Evolutionary conservation across 2,797 vertebrate species (phyloP).

Genomic region (Pseudopleuronectes americanus): DNA sequence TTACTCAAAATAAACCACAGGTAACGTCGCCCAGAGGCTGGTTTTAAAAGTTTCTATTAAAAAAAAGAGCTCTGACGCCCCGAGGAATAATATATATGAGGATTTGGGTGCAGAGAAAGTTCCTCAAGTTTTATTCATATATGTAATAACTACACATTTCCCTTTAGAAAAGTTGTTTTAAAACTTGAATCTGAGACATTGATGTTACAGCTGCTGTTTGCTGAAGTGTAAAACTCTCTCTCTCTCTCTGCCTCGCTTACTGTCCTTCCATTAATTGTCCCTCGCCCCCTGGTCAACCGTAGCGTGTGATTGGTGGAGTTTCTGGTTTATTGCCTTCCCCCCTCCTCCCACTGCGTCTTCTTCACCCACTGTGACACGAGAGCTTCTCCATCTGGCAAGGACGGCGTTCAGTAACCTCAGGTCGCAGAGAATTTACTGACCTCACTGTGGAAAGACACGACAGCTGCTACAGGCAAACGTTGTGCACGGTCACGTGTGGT

Average conservation of each 20-base stretch:
- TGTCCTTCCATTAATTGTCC: neutral
- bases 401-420: slow-evolving; percentile 24
- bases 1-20: no score
- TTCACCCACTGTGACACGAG: slow-evolving; percentile 16
- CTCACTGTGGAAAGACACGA: neutral
- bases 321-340: slow-evolving; percentile 25
- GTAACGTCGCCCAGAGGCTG: no score
- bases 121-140: no score
- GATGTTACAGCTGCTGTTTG: no score
- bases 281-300: neutral
- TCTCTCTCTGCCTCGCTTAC: neutral
- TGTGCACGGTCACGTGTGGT: slow-evolving; percentile 4
- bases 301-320: slow-evolving; percentile 23
- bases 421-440: neutral
- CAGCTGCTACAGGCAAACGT: slow-evolving; percentile 29
- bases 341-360: slow-evolving; percentile 4
- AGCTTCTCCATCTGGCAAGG: slow-evolving; percentile 35
- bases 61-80: no score
- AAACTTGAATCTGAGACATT: neutral
- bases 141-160: no score
- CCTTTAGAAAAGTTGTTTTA: neutral
- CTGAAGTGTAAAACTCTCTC: neutral
- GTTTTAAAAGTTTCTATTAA: no score
- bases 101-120: no score
- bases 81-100: no score